Evolutionary conservation across 1,140 invertebrate species (phyloP), one percentile per base, ranked within the genome.

Genomic region (Trichonephila clavata): DNA sequence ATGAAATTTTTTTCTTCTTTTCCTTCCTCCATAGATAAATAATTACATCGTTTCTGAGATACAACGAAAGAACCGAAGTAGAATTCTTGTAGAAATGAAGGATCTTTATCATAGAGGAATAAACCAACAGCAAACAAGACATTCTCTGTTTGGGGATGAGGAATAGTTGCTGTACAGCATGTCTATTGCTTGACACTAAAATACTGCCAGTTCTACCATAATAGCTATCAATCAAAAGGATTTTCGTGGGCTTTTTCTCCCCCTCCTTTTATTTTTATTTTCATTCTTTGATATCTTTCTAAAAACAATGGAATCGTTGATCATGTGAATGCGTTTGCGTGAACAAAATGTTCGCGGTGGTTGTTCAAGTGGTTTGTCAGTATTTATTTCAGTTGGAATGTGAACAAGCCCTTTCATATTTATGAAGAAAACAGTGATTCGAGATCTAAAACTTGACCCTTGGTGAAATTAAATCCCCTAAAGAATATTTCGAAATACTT

Each of bases 261-360:
- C 65, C 65, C 65, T 24, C n/a, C 5, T 68, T 24, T 65, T 65
- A 21, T 20, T n/a, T 65, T 68, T 68, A 13, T 21, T 61, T 68
- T 21, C n/a, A 68, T 68, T 21, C n/a, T 68, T 68, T 68, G 65
- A 68, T 68, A 68, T 24, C 65, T 39, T 20, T 77, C 32, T 39
- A 77, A 39, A 39, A 77, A 77, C 71, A 77, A 39, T 77, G 71
- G 71, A 39, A 77, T 27, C 71, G 71, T 39, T 77, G 32, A 77
- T 39, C 32, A 77, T 27, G 16, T 32, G 27, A 27, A 5, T 39
- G 16, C 7, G 27, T 24, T 13, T 68, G 65, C n/a, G n/a, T 68
- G 65, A 24, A 24, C 5, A 21, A 68, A 68, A 68, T 24, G 65
- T 68, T 68, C 65, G n/a, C 65, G 65, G 20, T 21, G n/a, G 20